These are phyloP conservation scores for Geotrypetes seraphini DNA, from an alignment of 2,797 vertebrate species.

Conservation along the genomic window DNA sequence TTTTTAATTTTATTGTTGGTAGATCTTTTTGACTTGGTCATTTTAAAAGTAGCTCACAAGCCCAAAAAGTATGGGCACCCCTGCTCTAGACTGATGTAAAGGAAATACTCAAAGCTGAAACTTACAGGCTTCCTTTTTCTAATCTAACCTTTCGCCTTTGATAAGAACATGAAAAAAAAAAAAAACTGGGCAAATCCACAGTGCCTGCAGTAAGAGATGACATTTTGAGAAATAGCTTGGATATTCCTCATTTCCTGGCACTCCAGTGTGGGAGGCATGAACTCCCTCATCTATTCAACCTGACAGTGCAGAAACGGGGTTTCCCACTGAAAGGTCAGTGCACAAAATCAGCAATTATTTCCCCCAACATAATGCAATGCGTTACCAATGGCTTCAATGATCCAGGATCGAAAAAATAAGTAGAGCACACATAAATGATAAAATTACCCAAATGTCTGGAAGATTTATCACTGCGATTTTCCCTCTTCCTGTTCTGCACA, in stretches of 20 bases:
- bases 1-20: too few relatives aligned
- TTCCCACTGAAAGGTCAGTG: background rate
- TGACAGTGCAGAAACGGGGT: background rate
- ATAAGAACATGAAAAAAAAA: background rate
- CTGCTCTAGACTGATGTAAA: too few relatives aligned
- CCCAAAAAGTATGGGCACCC: too few relatives aligned
- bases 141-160: background rate
- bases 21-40: too few relatives aligned
- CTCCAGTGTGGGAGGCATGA: background rate
- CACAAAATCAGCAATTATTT: background rate
- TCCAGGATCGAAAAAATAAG: too few relatives aligned
- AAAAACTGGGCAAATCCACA: slow-evolving; percentile 3
- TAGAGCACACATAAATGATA: too few relatives aligned
- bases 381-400: too few relatives aligned
- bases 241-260: background rate
- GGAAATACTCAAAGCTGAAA: too few relatives aligned
- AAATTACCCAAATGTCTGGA: background rate
- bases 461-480: background rate
- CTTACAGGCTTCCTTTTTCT: slow-evolving; percentile 6
- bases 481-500: background rate
- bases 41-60: too few relatives aligned
- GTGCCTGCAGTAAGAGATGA: background rate
- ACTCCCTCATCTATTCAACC: background rate
- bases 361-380: too few relatives aligned
- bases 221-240: slow-evolving; percentile 2